A percentile compares a stretch with the other conserved stretches of the same genome.
Evolutionary conservation across 2,113 vertebrate genomes (phyloP).

Genomic region (Chaenocephalus aceratus): DNA sequence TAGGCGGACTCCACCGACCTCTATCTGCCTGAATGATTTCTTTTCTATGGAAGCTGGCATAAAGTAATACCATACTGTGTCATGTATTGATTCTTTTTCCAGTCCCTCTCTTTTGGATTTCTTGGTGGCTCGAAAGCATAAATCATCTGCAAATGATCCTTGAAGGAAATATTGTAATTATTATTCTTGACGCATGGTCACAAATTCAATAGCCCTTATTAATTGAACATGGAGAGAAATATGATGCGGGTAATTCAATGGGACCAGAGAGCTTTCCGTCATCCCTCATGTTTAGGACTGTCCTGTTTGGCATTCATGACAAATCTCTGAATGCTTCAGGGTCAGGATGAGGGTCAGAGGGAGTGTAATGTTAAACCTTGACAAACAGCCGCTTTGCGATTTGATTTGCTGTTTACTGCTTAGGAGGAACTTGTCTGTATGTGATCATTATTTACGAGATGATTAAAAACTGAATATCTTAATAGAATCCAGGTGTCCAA

Average conservation of each 20-base stretch:
- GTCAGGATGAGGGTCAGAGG: conserved; percentile 49
- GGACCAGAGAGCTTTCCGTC: conserved; percentile 62
- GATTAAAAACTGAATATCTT: conserved; percentile 2
- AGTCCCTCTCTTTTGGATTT: conserved; percentile 77
- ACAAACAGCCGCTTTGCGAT: conserved; percentile 29
- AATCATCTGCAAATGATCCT: conserved; percentile 79
- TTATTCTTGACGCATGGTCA: conserved; percentile 82
- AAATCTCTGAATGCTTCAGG: conserved; percentile 41
- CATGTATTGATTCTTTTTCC: conserved; percentile 77
- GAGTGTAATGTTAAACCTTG: conserved; percentile 48
- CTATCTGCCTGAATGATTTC: conserved; percentile 80
- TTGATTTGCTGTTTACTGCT: conserved; percentile 11
- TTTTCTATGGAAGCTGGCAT: conserved; percentile 74
- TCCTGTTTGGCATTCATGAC: conserved; percentile 68
- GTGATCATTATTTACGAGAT: background rate
- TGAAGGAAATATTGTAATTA: conserved; percentile 82
- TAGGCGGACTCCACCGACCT: conserved; percentile 58
- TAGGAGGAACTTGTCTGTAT: conserved; percentile 4
- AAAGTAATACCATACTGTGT: conserved; percentile 80
- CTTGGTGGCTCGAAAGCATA: conserved; percentile 74
- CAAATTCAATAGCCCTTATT: conserved; percentile 84
- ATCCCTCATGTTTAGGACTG: conserved; percentile 66
- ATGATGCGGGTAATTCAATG: conserved; percentile 76
- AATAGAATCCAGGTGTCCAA: background rate
- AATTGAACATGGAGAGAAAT: conserved; percentile 83